Conservation (phyloP, 2,888 invertebrate species). For the Scaptomyza caliginosa region DNA sequence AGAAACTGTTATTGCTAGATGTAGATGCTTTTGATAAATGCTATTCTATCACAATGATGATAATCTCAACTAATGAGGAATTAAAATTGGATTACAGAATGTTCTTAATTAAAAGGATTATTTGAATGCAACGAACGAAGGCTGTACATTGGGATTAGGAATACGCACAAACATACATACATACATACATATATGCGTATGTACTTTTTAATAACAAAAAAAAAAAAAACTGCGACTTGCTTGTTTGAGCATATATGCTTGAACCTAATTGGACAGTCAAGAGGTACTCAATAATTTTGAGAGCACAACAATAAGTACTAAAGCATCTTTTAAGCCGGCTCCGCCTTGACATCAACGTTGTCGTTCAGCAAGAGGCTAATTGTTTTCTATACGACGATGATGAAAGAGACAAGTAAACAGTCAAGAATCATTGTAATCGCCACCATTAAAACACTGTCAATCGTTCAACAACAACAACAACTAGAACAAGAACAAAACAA, state of each 20-base stretch:
- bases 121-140: constrained; percentile 41
- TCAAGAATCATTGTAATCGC: constrained; percentile 65
- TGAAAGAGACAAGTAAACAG: constrained; percentile 44
- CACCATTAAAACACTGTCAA: constrained; percentile 70
- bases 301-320: background rate
- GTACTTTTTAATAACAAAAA: constrained; percentile 1
- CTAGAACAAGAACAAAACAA: constrained; percentile 27
- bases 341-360: constrained; percentile 2
- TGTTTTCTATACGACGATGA: constrained; percentile 54
- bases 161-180: background rate
- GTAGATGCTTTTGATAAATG: constrained; percentile 62
- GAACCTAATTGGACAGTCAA: constrained; percentile 21
- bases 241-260: constrained; percentile 2
- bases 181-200: background rate
- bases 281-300: constrained; percentile 25
- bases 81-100: constrained; percentile 65
- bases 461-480: constrained; percentile 40
- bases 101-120: constrained; percentile 60
- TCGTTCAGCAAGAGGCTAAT: constrained; percentile 42
- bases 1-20: constrained; percentile 48
- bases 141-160: constrained; percentile 24
- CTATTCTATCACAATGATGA: constrained; percentile 59
- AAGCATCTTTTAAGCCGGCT: constrained; percentile 18
- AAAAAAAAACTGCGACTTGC: background rate
- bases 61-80: constrained; percentile 72